Base-by-base conservation (phyloP, 2,797 vertebrate species). In the Astyanax mexicanus region DNA sequence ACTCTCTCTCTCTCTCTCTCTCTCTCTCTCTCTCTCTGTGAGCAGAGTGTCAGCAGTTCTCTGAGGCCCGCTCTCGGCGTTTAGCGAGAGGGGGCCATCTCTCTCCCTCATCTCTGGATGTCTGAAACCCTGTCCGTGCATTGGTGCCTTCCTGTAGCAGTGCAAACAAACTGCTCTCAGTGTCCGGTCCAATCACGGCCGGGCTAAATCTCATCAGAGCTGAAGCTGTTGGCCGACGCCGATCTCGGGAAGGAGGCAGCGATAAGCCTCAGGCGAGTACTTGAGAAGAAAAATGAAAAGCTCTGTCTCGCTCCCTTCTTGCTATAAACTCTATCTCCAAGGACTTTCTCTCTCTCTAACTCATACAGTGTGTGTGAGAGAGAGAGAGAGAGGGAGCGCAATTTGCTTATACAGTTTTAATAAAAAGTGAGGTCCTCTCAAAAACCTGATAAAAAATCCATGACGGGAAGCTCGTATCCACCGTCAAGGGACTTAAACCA, bases 221-320 rank as follows among this genome's bases (percentile, higher is more conserved):
- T 75, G 60, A 82, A 37, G 71, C 61, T 35, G 37, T 77, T 21
- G 52, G 72, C 72, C 68, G 52, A 47, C 66, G 69, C 69, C 40
- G 69, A 52, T 74, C 44, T 42, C 58, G 70, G 60, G 65, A 75
- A 58, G 76, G 62, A 70, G 67, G 62, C 65, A 49, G 47, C 17
- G 69, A 84, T 74, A 80, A 78, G 75, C 79, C 72, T 70, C 62
- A 5, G 72, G 77, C 57, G 52, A 75, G 72, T 54, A 60, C 52
- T 81, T 79, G 38, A 74, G 64, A 74, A 80, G 71, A 62, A 67
- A 75, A 77, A 83, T 73, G 54, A 75, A 77, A 78, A 74, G 49
- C 65, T 73, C 19, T 9, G 45, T 35, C 72, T 52, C 38, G 47
- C 49, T 80, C 57, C 51, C 54, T 79, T 15, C 42, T 21, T 68